phyloP scores from a whole-genome alignment of 2,888 invertebrate genomes.

The Caenorhabditis panamensis region DNA sequence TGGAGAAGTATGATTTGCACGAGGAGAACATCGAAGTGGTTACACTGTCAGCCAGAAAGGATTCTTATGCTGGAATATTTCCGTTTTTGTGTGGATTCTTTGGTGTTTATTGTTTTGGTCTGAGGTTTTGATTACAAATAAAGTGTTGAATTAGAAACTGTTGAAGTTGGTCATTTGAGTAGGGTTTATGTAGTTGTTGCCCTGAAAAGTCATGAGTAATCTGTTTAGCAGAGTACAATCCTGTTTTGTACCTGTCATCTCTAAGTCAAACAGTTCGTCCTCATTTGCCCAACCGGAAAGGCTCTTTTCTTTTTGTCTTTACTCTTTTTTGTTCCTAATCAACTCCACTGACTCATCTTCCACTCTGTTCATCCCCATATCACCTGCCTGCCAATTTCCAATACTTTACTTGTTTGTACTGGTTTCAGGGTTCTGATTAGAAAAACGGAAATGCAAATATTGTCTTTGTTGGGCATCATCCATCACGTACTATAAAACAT shows the following conservation, averaged over 20 bases:
- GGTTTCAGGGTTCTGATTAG: slow-evolving; percentile 7
- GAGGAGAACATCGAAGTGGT: slow-evolving; percentile 13
- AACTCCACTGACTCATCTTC: slow-evolving; percentile 17
- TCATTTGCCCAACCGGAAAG: background rate
- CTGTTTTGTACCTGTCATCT: too few species aligned
- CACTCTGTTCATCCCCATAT: background rate
- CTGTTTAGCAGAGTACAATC: too few species aligned
- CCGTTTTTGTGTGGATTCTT: background rate
- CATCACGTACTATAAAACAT: background rate
- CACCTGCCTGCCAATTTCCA: background rate
- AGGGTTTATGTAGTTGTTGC: too few species aligned
- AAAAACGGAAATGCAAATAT: too few species aligned
- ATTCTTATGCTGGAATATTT: background rate
- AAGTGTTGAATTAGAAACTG: too few species aligned
- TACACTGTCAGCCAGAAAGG: background rate
- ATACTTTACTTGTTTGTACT: slow-evolving; percentile 24
- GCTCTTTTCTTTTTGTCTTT: background rate
- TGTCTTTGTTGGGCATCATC: too few species aligned
- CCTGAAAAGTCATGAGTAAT: too few species aligned
- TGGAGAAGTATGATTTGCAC: slow-evolving; percentile 8
- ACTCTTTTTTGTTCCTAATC: background rate
- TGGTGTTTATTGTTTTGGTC: background rate
- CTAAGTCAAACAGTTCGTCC: too few species aligned
- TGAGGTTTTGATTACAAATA: too few species aligned
- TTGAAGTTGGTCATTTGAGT: too few species aligned